phyloP scores from a whole-genome alignment of 2,797 vertebrate genomes.

The Enteromius viviparus region DNA sequence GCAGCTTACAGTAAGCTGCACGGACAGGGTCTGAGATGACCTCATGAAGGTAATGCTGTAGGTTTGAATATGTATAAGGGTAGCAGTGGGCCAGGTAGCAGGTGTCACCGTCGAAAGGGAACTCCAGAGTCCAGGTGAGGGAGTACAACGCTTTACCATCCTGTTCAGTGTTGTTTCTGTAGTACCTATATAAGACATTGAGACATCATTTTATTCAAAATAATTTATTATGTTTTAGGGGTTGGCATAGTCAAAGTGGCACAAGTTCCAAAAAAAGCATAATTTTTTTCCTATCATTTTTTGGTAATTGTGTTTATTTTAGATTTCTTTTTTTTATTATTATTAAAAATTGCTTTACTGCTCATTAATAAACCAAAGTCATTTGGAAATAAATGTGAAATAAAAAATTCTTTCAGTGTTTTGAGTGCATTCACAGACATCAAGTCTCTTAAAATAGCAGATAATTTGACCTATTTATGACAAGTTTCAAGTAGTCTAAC shows the following conservation, averaged over 20 bases:
- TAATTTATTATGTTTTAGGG: neutral
- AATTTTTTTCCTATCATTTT: neutral
- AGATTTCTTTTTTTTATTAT: neutral
- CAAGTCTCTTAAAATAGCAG: neutral
- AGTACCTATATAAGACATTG: slow-evolving; percentile 71
- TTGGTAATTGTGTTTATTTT: neutral
- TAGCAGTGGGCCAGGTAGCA: slow-evolving; percentile 93
- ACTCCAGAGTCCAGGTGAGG: slow-evolving; percentile 88
- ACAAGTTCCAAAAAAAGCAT: neutral
- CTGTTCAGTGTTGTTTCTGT: slow-evolving; percentile 64
- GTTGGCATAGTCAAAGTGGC: neutral
- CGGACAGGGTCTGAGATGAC: slow-evolving; percentile 75
- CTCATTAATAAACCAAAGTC: neutral
- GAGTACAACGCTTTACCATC: slow-evolving; percentile 71
- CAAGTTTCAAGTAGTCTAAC: neutral
- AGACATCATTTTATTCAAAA: neutral
- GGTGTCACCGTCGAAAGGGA: slow-evolving; percentile 85
- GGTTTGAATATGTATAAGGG: slow-evolving; percentile 90
- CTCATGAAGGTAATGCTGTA: slow-evolving; percentile 81
- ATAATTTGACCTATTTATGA: neutral
- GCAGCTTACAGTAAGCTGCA: slow-evolving; percentile 80
- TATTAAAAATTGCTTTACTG: neutral
- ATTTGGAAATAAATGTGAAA: neutral
- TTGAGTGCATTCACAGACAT: neutral
- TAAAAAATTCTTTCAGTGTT: neutral